Evolutionary conservation across 2,888 invertebrate species (phyloP), one percentile per base, ranked within the genome.

Genomic region (Heliconius ethilla): DNA sequence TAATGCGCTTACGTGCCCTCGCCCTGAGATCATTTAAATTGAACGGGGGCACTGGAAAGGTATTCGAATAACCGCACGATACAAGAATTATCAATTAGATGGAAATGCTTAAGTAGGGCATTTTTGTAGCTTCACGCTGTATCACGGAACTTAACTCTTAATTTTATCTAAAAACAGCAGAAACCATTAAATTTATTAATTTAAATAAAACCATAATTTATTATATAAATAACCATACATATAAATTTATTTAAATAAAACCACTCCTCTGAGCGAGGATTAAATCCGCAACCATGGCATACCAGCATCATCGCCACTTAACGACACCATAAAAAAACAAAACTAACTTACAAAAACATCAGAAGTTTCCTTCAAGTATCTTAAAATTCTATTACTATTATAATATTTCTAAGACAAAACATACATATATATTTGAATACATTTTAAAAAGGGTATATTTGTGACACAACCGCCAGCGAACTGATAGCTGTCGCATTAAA

Each of bases 1-100:
- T 84, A 83, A 83, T 83, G 82, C 81, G 82, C 78, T 78, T 78
- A 76, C 51, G 77, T 77, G 51, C 59, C 25, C 59, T 76, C 59
- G 78, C 73, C 67, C 69, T 74, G 75, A 75, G 79, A 77, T 72
- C 79, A 77, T 78, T 81, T 79, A 75, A 81, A 81, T 81, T 81
- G 78, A 78, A 79, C 72, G 51, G 72, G 67, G 72, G 40, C 62
- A 40, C 75, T 67, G 70, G 75, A 81, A 81, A 77, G 76, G 79
- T 75, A 76, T 79, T 79, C 65, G 63, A 67, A 79, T 37, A 62
- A 51, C 74, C 72, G 45, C 74, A 76, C 67, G 72, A 69, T 78
- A 81, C 79, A 75, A 10, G 78, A 75, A 75, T 78, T 65, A 66
- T 76, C 78, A 79, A 81, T 79, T 81, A 79, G 75, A 63, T 13